A percentile compares a stretch with the other conserved stretches of the same genome.
phyloP scores from a whole-genome alignment of 1,140 invertebrate species.

The Whitmania pigra region DNA sequence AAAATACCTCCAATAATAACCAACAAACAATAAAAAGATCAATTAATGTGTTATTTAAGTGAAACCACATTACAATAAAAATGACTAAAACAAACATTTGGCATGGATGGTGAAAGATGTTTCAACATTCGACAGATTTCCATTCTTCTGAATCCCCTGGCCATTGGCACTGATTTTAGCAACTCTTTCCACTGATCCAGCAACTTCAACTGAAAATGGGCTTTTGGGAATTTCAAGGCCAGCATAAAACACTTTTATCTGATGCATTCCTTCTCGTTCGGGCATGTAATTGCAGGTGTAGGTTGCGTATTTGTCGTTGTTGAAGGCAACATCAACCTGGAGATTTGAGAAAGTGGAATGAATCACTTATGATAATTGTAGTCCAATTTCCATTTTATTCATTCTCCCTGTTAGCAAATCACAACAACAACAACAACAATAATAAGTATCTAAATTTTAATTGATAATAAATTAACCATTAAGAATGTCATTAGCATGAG shows the following conservation, averaged over 20 bases:
- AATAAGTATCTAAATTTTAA: not conserved
- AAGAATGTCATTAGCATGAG: too few species aligned
- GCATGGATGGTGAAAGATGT: not conserved
- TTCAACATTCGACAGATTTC: not conserved
- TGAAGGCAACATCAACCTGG: not conserved
- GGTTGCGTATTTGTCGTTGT: not conserved
- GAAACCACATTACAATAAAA: not conserved
- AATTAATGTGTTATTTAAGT: not conserved
- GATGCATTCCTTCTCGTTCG: constrained; percentile 91
- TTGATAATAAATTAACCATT: too few species aligned
- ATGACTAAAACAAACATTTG: not conserved
- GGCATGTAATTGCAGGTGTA: constrained; percentile 48
- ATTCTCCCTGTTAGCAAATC: not conserved
- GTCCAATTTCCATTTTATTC: not conserved
- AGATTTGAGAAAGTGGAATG: not conserved
- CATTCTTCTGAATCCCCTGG: not conserved
- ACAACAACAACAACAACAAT: constrained; percentile 13
- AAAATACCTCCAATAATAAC: too few species aligned
- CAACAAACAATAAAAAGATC: too few species aligned
- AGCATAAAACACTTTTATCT: constrained; percentile 78
- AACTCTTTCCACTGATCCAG: constrained; percentile 41
- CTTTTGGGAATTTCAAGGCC: constrained; percentile 73
- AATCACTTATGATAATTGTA: not conserved
- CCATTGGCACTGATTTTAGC: not conserved
- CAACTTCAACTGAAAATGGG: constrained; percentile 31